Base-by-base conservation (phyloP, 2,797 vertebrate genomes). In the Darevskia nairensis region DNA sequence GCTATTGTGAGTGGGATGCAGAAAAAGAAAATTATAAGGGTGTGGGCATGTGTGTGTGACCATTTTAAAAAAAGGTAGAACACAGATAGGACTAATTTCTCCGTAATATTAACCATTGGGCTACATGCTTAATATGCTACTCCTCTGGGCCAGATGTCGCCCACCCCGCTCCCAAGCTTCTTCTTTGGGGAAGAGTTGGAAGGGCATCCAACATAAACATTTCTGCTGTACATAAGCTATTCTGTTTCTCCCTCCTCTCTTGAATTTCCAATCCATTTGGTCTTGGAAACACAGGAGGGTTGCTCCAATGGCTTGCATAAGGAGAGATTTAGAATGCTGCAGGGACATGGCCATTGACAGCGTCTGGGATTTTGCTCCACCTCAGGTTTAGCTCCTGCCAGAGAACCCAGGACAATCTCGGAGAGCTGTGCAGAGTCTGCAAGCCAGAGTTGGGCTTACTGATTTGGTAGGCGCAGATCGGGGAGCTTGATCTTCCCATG, bases 21-120 rank as follows among this genome's bases (percentile, higher is more conserved):
- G 68, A 85, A 21, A 81, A 81, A 91, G 61, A 74, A 80, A 94
- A 80, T 69, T 74, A 41, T 75, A 77, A 55, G 41, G n/a, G 7
- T 46, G n/a, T 72, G 35, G 44, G 69, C 41, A 2, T 41, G 21
- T 35, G 41, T 39, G 29, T 39, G 17, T 21, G 71, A 50, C 44
- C 44, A 46, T 80, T 81, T 50, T 29, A 25, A 29, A 76, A 76
- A 61, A 88, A 64, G 39, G 23, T 64, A 17, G 75, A 77, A 72
- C 32, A 79, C 11, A 35, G n/a, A 80, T 6, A 46, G 23, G 8
- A 3, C 55, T 25, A 64, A 23, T 75, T 35, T 76, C 46, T 39
- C 78, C 50, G 1, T 55, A 55, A 55, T 55, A 55, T 55, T 55
- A 55, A 55, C 50, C 50, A 55, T 55, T 15, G 50, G 50, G 50